Evolutionary conservation across 2,797 vertebrate genomes (phyloP).

Genomic region (Poecilia picta): DNA sequence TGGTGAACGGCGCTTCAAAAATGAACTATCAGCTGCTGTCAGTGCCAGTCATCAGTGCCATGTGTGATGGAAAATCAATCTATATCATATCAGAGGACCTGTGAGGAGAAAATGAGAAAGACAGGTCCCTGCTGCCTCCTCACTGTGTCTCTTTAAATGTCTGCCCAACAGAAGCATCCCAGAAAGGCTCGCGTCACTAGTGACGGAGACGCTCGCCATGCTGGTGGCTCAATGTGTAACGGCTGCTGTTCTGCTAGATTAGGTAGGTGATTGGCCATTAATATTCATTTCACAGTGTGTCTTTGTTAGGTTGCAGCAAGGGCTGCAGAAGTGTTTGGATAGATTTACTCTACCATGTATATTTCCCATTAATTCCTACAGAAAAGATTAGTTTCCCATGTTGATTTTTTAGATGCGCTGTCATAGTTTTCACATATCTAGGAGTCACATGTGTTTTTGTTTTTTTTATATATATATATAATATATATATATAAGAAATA

Average conservation of each 20-base stretch:
- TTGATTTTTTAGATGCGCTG: constrained; percentile 9
- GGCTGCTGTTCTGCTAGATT: constrained; percentile 78
- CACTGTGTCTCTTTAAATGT: constrained; percentile 45
- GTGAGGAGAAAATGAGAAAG: constrained; percentile 62
- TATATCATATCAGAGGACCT: constrained; percentile 78
- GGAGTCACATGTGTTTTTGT: not conserved
- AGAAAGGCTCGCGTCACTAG: constrained; percentile 49
- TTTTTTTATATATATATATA: too few species aligned
- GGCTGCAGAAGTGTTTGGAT: constrained; percentile 68
- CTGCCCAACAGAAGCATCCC: constrained; percentile 50
- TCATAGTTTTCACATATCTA: not conserved
- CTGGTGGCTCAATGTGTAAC: constrained; percentile 66
- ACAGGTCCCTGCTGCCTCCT: constrained; percentile 53
- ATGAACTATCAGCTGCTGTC: constrained; percentile 81
- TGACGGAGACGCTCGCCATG: constrained; percentile 55
- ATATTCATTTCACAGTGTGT: constrained; percentile 82
- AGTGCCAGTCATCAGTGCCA: constrained; percentile 79
- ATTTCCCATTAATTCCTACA: constrained; percentile 53
- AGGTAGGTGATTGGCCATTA: constrained; percentile 79
- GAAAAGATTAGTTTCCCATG: constrained; percentile 28
- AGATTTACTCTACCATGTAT: constrained; percentile 69
- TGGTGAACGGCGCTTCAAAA: constrained; percentile 65
- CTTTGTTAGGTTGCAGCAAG: constrained; percentile 74
- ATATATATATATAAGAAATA: not conserved
- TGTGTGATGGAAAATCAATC: constrained; percentile 83